Percentiles rank a stretch among this genome's conserved stretches.
These are phyloP conservation scores for Polyodon spathula DNA, from an alignment of 2,113 vertebrate species.

Conservation along the genomic window DNA sequence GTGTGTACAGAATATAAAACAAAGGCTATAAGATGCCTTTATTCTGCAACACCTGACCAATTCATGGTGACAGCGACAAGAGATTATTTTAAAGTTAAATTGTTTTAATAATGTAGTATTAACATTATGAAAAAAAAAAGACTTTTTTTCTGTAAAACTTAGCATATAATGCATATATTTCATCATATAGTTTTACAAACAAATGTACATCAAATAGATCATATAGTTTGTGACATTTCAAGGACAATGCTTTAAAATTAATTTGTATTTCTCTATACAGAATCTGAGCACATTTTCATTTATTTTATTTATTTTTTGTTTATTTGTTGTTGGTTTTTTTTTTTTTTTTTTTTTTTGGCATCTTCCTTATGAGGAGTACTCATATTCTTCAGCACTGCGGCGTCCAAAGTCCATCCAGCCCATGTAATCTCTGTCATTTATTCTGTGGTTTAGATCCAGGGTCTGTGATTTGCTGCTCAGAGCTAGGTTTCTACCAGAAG, in stretches of 20 bases:
- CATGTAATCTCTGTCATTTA: slow-evolving; percentile 90
- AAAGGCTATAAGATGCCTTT: no score
- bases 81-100: slow-evolving; percentile 36
- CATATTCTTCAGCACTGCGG: slow-evolving; percentile 87
- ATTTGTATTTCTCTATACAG: slow-evolving; percentile 39
- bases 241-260: slow-evolving; percentile 36
- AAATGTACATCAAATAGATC: slow-evolving; percentile 71
- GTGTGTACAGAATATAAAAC: no score
- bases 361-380: slow-evolving; percentile 72
- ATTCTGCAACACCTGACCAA: no score
- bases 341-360: no score
- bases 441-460: slow-evolving; percentile 71
- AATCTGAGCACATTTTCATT: slow-evolving; percentile 22
- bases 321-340: no score
- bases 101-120: slow-evolving; percentile 50
- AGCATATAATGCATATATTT: slow-evolving; percentile 67
- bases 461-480: slow-evolving; percentile 61
- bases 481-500: slow-evolving; percentile 66
- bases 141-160: slow-evolving; percentile 61
- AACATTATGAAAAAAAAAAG: slow-evolving; percentile 42
- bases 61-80: slow-evolving; percentile 35
- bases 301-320: no score
- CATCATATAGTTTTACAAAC: slow-evolving; percentile 68
- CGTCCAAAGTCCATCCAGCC: slow-evolving; percentile 98
- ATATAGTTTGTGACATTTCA: slow-evolving; percentile 51